Percentiles rank a stretch among this genome's conserved stretches.
These are phyloP conservation scores for Brevimyrus niger DNA, from an alignment of 2,113 vertebrate genomes.

Conservation along the genomic window DNA sequence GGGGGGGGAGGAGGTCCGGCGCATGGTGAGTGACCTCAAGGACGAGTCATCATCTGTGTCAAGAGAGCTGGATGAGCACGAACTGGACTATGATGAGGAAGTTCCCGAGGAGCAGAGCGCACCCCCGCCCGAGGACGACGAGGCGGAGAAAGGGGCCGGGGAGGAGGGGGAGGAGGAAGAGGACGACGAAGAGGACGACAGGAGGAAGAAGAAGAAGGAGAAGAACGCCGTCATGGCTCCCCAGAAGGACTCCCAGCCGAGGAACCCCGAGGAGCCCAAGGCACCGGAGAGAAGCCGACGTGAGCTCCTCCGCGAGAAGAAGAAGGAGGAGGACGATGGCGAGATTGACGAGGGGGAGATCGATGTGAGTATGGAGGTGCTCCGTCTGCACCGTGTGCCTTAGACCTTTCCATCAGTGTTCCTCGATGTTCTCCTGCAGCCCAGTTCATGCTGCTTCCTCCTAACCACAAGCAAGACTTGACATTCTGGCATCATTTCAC, in stretches of 20 bases:
- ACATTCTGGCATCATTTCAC: neutral
- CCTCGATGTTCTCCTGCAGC: neutral
- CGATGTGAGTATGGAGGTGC: slow-evolving; percentile 72
- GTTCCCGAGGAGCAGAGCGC: slow-evolving; percentile 81
- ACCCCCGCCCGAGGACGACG: slow-evolving; percentile 58
- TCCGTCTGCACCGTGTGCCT: neutral
- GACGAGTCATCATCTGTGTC: slow-evolving; percentile 86
- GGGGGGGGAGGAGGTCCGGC: slow-evolving; percentile 41
- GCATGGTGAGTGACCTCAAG: slow-evolving; percentile 66
- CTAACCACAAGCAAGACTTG: neutral
- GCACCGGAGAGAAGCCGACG: slow-evolving; percentile 55
- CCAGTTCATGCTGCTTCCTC: neutral
- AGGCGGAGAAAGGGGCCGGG: slow-evolving; percentile 44
- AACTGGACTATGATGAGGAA: slow-evolving; percentile 95
- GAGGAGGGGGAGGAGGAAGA: slow-evolving; percentile 73
- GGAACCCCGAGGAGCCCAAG: slow-evolving; percentile 43
- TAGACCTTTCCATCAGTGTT: neutral
- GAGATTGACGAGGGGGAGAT: slow-evolving; percentile 97
- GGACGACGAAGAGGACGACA: slow-evolving; percentile 54
- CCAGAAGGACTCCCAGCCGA: slow-evolving; percentile 38
- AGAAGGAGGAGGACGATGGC: slow-evolving; percentile 90
- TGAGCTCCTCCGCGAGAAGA: slow-evolving; percentile 78
- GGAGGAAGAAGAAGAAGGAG: slow-evolving; percentile 47
- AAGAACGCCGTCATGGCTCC: slow-evolving; percentile 55
- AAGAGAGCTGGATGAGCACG: slow-evolving; percentile 89